Evolutionary conservation across 2,888 invertebrate genomes (phyloP).

Genomic region (Acronicta alni): DNA sequence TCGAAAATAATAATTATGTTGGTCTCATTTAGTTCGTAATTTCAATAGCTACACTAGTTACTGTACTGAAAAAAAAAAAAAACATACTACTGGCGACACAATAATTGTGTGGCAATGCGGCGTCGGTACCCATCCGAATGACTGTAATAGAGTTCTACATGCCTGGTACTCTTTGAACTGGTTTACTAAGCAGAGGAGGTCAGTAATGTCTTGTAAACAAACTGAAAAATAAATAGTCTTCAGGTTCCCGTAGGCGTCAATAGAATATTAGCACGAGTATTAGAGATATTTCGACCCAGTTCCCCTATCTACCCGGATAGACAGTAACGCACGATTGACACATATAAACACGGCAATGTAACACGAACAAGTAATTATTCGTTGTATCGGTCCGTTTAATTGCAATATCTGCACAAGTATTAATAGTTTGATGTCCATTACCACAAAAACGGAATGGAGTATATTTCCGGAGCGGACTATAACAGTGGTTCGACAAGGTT

Average conservation of each 20-base stretch:
- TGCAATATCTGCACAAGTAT: slow-evolving; percentile 27
- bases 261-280: slow-evolving; percentile 9
- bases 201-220: too few relatives aligned
- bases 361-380: slow-evolving; percentile 28
- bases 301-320: slow-evolving; percentile 39
- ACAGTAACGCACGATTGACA: slow-evolving; percentile 36
- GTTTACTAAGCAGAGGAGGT: too few relatives aligned
- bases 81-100: too few relatives aligned
- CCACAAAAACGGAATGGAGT: slow-evolving; percentile 13
- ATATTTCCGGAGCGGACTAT: background rate
- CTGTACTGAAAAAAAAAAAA: too few relatives aligned
- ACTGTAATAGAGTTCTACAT: too few relatives aligned
- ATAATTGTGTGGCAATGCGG: too few relatives aligned
- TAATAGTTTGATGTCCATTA: slow-evolving; percentile 44
- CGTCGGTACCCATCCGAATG: too few relatives aligned
- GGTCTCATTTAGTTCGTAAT: too few relatives aligned
- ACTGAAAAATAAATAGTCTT: too few relatives aligned
- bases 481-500: slow-evolving; percentile 1
- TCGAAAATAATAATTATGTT: too few relatives aligned
- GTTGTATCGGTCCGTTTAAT: slow-evolving; percentile 33
- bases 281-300: slow-evolving; percentile 32
- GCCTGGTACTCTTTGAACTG: too few relatives aligned
- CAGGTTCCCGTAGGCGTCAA: background rate
- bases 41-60: too few relatives aligned
- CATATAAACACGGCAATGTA: slow-evolving; percentile 39